Evolutionary conservation across 2,113 vertebrate species (phyloP).

Genomic region (Rhizomys pruinosus): DNA sequence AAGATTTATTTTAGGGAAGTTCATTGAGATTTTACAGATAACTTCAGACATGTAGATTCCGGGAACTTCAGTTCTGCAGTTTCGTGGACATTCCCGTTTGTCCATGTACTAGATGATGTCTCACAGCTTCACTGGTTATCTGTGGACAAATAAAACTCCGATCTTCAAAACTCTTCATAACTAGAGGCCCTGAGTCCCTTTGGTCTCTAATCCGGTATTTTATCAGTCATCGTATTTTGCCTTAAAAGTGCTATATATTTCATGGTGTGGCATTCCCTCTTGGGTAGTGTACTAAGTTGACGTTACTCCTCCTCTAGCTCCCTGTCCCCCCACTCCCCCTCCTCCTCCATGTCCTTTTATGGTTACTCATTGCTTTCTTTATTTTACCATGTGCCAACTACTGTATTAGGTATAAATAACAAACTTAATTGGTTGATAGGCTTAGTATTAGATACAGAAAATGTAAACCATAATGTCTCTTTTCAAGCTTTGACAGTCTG

Average conservation of each 20-base stretch:
- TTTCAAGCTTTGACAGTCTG: neutral
- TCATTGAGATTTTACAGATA: conserved; percentile 30
- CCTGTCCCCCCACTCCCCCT: neutral
- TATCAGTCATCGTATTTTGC: conserved; percentile 13
- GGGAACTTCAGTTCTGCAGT: neutral
- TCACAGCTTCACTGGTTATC: neutral
- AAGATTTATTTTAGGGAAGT: neutral
- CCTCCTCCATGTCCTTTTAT: neutral
- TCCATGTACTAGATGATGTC: neutral
- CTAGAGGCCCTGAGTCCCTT: neutral
- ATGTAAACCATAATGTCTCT: neutral
- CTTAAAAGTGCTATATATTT: neutral
- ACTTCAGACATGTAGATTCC: neutral
- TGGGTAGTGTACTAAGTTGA: neutral
- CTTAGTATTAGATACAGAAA: conserved; percentile 32
- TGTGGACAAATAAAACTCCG: neutral
- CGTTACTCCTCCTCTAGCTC: neutral
- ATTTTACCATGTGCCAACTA: neutral
- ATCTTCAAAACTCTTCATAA: conserved; percentile 3
- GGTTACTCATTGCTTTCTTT: neutral
- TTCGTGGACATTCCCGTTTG: neutral
- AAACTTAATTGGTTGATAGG: neutral
- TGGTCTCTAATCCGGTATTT: neutral
- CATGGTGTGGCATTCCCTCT: neutral
- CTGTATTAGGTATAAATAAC: neutral